These are phyloP conservation scores for Nowickia ferox DNA, from an alignment of 2,888 invertebrate genomes.

Conservation along the genomic window DNA sequence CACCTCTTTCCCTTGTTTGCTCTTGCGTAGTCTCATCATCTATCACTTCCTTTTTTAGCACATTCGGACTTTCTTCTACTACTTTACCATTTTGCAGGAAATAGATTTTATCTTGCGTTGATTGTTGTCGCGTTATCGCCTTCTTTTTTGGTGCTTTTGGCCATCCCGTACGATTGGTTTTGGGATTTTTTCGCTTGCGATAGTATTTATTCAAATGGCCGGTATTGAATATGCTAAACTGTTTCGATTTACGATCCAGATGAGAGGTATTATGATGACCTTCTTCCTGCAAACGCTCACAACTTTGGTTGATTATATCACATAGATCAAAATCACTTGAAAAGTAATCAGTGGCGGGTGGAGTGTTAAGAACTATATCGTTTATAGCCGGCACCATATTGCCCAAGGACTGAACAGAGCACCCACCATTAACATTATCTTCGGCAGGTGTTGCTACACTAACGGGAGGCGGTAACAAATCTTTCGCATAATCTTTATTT, in stretches of 20 bases:
- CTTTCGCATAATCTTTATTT: slow-evolving; percentile 74
- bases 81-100: slow-evolving; percentile 73
- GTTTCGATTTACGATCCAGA: slow-evolving; percentile 70
- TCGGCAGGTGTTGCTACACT: slow-evolving; percentile 45
- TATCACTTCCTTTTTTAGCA: slow-evolving; percentile 72
- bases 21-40: slow-evolving; percentile 65
- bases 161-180: slow-evolving; percentile 93
- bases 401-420: slow-evolving; percentile 13
- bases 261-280: slow-evolving; percentile 63
- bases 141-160: slow-evolving; percentile 84
- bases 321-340: slow-evolving; percentile 80
- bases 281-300: slow-evolving; percentile 71
- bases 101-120: slow-evolving; percentile 75
- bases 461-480: slow-evolving; percentile 37
- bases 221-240: slow-evolving; percentile 75
- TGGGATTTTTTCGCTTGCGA: slow-evolving; percentile 82
- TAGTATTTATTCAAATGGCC: slow-evolving; percentile 77
- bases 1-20: slow-evolving; percentile 60
- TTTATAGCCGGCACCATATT: slow-evolving; percentile 8
- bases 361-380: slow-evolving; percentile 72
- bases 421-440: slow-evolving; percentile 5
- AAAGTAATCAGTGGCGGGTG: slow-evolving; percentile 80
- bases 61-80: slow-evolving; percentile 51
- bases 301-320: slow-evolving; percentile 77
- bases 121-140: slow-evolving; percentile 74